A percentile compares a stretch with the other conserved stretches of the same genome.
These are phyloP conservation scores for Rattus rattus DNA, from an alignment of 2,113 vertebrate genomes.

Conservation along the genomic window DNA sequence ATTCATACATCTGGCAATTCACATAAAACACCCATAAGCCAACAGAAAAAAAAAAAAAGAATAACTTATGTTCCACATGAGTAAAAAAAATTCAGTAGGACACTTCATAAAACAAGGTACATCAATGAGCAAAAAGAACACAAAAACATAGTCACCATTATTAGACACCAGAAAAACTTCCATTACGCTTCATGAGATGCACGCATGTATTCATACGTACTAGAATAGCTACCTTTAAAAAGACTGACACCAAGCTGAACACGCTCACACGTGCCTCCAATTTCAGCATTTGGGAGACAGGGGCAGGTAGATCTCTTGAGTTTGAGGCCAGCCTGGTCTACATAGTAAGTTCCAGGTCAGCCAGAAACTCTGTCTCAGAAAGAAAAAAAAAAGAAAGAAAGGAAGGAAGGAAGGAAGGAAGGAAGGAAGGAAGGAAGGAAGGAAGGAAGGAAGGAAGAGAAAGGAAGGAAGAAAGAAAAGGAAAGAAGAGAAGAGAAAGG, in stretches of 20 bases:
- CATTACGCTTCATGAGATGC: not conserved
- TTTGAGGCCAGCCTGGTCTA: not conserved
- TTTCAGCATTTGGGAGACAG: not conserved
- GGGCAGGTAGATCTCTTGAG: not conserved
- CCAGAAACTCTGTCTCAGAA: no score
- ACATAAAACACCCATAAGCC: not conserved
- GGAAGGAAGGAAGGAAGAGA: no score
- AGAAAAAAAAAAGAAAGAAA: no score
- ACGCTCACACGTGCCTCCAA: not conserved
- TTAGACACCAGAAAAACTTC: not conserved
- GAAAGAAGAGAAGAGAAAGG: no score
- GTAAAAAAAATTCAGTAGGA: not conserved
- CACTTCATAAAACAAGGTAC: not conserved
- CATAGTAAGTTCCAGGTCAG: not conserved
- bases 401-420: no score
- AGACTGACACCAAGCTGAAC: not conserved
- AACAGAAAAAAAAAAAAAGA: not conserved
- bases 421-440: no score
- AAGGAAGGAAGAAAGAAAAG: accelerated
- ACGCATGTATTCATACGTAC: not conserved
- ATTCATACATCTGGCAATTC: not conserved
- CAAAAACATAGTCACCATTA: not conserved
- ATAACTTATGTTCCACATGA: not conserved
- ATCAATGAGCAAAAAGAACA: not conserved
- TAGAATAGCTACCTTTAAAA: not conserved